phyloP scores from a whole-genome alignment of 2,888 invertebrate genomes.

The Archaeoteleia sp. region DNA sequence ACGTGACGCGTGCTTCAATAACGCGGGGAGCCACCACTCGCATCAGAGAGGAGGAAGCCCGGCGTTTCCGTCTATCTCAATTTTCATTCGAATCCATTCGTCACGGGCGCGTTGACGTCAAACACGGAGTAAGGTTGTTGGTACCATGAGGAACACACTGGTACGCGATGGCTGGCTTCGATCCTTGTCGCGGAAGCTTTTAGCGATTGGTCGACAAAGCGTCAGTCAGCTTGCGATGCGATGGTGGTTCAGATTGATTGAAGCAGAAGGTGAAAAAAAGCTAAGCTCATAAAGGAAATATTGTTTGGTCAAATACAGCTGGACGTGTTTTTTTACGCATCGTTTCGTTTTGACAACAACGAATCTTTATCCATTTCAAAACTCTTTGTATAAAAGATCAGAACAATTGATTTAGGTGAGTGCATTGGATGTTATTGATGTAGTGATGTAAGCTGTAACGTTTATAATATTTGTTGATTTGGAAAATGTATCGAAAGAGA shows the following conservation, averaged over 20 bases:
- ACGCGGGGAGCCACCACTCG: slow-evolving; percentile 2
- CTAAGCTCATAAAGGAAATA: slow-evolving; percentile 36
- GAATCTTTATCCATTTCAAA: slow-evolving; percentile 4
- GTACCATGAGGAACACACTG: slow-evolving; percentile 36
- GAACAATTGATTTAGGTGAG: no score
- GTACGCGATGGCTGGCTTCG: slow-evolving; percentile 41
- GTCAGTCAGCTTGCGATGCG: slow-evolving; percentile 27
- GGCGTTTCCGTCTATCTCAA: slow-evolving; percentile 35
- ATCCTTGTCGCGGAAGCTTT: slow-evolving; percentile 51
- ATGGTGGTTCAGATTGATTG: slow-evolving; percentile 39
- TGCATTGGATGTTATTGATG: no score
- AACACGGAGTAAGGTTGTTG: slow-evolving; percentile 47
- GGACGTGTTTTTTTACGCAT: slow-evolving; percentile 1
- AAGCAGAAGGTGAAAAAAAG: slow-evolving; percentile 22
- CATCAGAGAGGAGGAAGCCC: not conserved
- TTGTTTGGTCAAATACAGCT: slow-evolving; percentile 24
- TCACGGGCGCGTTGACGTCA: slow-evolving; percentile 42
- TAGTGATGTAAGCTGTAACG: no score
- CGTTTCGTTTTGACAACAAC: not conserved
- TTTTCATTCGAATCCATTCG: slow-evolving; percentile 47
- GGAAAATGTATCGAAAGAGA: no score
- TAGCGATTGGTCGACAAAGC: slow-evolving; percentile 47
- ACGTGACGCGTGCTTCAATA: slow-evolving; percentile 42
- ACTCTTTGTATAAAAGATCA: not conserved
- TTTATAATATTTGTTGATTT: no score